Evolutionary conservation across 1,140 invertebrate species (phyloP).

Genomic region (Asobara japonica): DNA sequence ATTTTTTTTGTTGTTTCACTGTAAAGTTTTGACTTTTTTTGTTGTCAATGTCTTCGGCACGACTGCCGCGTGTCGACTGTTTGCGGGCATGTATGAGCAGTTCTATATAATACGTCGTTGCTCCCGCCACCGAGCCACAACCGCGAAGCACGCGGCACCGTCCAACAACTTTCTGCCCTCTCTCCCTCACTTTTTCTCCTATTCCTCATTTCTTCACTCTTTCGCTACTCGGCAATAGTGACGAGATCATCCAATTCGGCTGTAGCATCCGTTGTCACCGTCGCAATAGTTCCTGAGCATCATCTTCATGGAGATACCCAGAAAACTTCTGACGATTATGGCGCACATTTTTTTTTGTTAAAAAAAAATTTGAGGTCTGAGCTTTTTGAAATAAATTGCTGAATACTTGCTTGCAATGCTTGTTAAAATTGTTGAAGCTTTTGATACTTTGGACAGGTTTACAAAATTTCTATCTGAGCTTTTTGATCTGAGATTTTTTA

Average conservation of each 20-base stretch:
- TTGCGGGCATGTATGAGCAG: conserved; percentile 49
- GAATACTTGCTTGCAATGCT: too few species aligned
- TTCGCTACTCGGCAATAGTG: not conserved
- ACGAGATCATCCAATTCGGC: not conserved
- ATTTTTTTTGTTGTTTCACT: not conserved
- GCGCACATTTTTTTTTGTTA: too few species aligned
- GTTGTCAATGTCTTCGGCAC: conserved; percentile 39
- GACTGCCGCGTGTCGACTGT: conserved; percentile 61
- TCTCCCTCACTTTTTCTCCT: not conserved
- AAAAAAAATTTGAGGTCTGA: too few species aligned
- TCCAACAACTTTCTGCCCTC: not conserved
- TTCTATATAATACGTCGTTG: conserved; percentile 51
- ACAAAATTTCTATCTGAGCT: too few species aligned
- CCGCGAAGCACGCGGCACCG: conserved; percentile 21
- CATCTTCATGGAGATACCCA: too few species aligned
- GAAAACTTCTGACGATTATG: too few species aligned
- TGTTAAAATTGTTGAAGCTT: too few species aligned
- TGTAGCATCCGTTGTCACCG: not conserved
- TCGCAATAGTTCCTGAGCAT: too few species aligned
- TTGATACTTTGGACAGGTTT: too few species aligned
- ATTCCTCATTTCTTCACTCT: not conserved
- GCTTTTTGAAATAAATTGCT: too few species aligned
- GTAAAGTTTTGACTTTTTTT: conserved; percentile 6
- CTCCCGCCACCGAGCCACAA: conserved; percentile 28
- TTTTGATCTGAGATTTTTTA: too few species aligned